Evolutionary conservation across 2,113 vertebrate genomes (phyloP).

Genomic region (Indicator maculatus): DNA sequence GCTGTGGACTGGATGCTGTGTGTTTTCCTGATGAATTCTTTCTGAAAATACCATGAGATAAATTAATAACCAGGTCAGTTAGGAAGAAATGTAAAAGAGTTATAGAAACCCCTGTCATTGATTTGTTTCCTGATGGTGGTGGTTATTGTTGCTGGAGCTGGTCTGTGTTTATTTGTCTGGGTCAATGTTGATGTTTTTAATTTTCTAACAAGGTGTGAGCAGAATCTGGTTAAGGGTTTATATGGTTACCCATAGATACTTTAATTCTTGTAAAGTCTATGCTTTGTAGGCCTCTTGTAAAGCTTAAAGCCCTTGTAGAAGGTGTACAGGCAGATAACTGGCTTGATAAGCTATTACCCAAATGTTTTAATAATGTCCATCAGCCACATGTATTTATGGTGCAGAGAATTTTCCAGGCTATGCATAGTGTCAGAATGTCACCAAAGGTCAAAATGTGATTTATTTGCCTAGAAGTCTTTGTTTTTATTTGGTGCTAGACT

Average conservation of each 20-base stretch:
- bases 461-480: background rate
- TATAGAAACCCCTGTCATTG: background rate
- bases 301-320: background rate
- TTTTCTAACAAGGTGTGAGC: background rate
- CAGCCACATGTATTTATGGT: background rate
- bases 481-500: background rate
- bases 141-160: background rate
- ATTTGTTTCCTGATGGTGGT: background rate
- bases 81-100: background rate
- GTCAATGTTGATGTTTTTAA: background rate
- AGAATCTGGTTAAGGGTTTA: background rate
- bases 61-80: background rate
- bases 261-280: background rate
- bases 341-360: background rate
- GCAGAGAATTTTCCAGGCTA: background rate
- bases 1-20: background rate
- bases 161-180: background rate
- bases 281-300: background rate
- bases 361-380: background rate
- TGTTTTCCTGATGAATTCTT: background rate
- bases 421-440: background rate
- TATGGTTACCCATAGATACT: accelerated
- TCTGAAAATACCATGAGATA: background rate
- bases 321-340: background rate
- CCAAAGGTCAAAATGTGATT: background rate